These are phyloP conservation scores for Himantopus leucocephalus DNA, from an alignment of 2,113 vertebrate genomes.

Conservation along the genomic window DNA sequence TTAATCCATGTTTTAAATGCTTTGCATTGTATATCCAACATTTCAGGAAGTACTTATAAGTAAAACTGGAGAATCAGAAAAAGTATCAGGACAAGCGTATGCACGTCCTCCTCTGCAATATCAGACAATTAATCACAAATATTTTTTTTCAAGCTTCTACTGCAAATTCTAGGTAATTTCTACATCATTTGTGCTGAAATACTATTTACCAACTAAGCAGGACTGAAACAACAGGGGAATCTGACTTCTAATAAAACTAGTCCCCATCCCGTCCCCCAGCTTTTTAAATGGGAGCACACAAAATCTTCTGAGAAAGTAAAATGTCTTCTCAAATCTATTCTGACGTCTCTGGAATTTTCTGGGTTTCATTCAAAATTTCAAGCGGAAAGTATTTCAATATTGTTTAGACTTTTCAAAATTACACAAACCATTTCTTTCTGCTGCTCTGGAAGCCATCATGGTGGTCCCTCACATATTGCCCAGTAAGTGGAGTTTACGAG, in stretches of 20 bases:
- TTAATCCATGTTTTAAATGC: not conserved
- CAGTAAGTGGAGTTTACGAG: not conserved
- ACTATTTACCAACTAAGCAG: not conserved
- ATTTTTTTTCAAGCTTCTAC: not conserved
- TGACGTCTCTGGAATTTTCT: not conserved
- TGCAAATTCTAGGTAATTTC: not conserved
- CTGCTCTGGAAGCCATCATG: not conserved
- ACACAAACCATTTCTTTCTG: not conserved
- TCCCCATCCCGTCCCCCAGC: rapidly evolving
- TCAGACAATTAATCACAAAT: not conserved
- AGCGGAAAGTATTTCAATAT: not conserved
- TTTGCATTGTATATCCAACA: not conserved
- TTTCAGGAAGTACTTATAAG: not conserved
- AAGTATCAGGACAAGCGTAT: not conserved
- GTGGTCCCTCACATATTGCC: not conserved
- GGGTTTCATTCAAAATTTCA: not conserved
- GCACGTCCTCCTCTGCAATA: not conserved
- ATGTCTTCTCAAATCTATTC: not conserved
- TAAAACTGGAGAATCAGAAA: not conserved
- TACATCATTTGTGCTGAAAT: not conserved
- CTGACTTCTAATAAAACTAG: not conserved
- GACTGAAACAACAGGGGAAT: not conserved
- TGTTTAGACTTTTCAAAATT: not conserved
- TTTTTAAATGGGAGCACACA: not conserved
- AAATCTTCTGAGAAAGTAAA: not conserved